These are phyloP conservation scores for Archips xylosteana DNA, from an alignment of 2,888 invertebrate genomes.

Conservation along the genomic window DNA sequence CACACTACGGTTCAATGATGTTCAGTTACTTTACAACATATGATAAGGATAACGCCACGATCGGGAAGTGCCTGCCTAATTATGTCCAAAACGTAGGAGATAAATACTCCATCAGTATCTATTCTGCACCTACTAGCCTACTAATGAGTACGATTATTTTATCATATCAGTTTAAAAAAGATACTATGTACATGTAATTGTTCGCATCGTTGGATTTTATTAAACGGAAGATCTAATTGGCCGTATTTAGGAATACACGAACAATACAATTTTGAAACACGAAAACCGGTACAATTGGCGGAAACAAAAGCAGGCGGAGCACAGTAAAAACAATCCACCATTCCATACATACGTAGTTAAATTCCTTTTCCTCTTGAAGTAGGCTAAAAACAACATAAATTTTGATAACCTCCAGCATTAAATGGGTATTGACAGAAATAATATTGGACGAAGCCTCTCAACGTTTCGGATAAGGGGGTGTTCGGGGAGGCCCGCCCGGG, in stretches of 20 bases:
- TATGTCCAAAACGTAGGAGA: no score
- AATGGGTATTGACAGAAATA: conserved; percentile 43
- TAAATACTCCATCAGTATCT: no score
- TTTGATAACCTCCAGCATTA: conserved; percentile 40
- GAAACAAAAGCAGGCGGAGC: conserved; percentile 2
- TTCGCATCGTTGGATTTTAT: neutral
- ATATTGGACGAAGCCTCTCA: conserved; percentile 42
- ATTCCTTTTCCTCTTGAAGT: conserved; percentile 21
- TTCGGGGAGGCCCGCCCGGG: conserved; percentile 20
- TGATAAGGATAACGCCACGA: no score
- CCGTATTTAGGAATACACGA: neutral
- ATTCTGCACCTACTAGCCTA: no score
- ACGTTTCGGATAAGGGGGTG: conserved; percentile 37
- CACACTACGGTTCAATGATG: no score
- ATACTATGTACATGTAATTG: no score
- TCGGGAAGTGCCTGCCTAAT: no score
- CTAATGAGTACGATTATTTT: no score
- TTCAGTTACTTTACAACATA: no score
- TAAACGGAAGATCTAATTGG: neutral
- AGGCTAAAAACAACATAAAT: conserved; percentile 38
- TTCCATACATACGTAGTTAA: conserved; percentile 25
- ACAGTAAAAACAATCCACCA: conserved; percentile 6
- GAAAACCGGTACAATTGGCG: neutral
- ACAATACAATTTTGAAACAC: neutral
- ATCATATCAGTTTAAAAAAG: no score